Evolutionary conservation across 2,888 invertebrate genomes (phyloP).

Genomic region (Noctua comes): DNA sequence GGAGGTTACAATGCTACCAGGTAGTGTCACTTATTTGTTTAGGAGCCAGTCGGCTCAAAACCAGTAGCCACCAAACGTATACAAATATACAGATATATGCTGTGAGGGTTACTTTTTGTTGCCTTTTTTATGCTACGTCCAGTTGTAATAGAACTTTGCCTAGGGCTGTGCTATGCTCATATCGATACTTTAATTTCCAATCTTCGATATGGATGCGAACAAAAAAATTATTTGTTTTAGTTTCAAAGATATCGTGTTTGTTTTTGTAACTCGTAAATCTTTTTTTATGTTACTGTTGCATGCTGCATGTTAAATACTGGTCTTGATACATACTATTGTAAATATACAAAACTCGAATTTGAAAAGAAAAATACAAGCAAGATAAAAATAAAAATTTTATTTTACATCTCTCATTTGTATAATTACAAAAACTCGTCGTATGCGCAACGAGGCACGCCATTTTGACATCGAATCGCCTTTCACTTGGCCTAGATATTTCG

Average conservation of each 20-base stretch:
- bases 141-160: constrained; percentile 82
- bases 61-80: constrained; percentile 88
- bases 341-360: background rate
- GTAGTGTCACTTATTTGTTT: constrained; percentile 89
- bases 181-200: constrained; percentile 4
- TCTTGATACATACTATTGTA: background rate
- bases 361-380: background rate
- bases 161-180: constrained; percentile 75
- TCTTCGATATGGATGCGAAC: constrained; percentile 11
- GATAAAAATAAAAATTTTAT: constrained; percentile 5
- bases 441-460: constrained; percentile 76
- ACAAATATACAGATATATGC: constrained; percentile 76
- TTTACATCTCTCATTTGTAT: constrained; percentile 52
- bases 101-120: constrained; percentile 85
- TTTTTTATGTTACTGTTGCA: too few species aligned
- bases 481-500: constrained; percentile 90
- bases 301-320: background rate
- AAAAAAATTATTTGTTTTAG: background rate
- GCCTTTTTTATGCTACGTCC: constrained; percentile 84
- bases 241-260: constrained; percentile 4
- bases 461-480: constrained; percentile 87
- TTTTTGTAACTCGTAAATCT: background rate
- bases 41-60: constrained; percentile 88
- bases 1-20: constrained; percentile 86
- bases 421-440: constrained; percentile 70